A percentile compares a stretch with the other conserved stretches of the same genome.
Evolutionary conservation across 2,888 invertebrate genomes (phyloP).

Genomic region (Rotaria socialis): DNA sequence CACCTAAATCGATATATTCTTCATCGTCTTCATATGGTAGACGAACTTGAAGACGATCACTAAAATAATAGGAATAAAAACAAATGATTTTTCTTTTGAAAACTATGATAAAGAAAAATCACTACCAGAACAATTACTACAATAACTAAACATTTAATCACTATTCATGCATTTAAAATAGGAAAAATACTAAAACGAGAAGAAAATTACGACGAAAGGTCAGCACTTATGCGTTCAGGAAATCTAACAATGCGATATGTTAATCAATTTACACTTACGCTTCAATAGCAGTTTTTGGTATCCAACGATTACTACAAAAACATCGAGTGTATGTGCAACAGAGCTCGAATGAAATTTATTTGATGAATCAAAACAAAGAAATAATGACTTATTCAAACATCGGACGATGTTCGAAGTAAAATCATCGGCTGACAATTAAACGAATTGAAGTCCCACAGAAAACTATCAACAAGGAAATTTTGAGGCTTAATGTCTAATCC

Average conservation of each 20-base stretch:
- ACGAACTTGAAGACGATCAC: constrained; percentile 37
- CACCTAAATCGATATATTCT: constrained; percentile 97
- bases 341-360: neutral
- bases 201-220: neutral
- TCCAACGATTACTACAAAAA: neutral
- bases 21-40: constrained; percentile 89
- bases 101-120: neutral
- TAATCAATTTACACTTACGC: neutral
- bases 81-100: neutral
- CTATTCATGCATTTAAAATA: neutral
- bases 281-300: neutral
- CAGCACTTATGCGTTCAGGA: neutral
- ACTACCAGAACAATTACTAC: neutral
- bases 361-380: too few relatives aligned
- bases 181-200: neutral
- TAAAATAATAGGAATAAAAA: neutral
- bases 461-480: too few relatives aligned
- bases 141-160: too few relatives aligned
- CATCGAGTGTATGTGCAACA: neutral
- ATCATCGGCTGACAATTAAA: too few relatives aligned
- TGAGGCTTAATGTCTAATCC: too few relatives aligned
- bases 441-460: too few relatives aligned
- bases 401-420: too few relatives aligned
- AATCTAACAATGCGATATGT: neutral
- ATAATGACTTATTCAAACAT: too few relatives aligned